These are phyloP conservation scores for Hypotaenidia okinawae DNA, from an alignment of 2,797 vertebrate genomes.

Conservation along the genomic window DNA sequence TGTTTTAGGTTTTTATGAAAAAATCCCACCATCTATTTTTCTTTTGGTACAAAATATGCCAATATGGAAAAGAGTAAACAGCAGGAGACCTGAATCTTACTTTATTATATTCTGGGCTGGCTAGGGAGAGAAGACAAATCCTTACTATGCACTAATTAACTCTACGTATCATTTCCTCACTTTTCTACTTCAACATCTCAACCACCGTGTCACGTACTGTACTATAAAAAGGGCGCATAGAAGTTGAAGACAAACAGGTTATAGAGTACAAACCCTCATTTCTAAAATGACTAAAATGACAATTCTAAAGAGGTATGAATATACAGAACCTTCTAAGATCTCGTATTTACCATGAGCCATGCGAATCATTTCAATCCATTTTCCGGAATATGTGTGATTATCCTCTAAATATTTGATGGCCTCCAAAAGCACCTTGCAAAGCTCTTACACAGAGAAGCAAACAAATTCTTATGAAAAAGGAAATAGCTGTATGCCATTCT, in stretches of 20 bases:
- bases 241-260: conserved; percentile 43
- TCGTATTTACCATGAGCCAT: conserved; percentile 27
- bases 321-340: conserved; percentile 38
- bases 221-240: conserved; percentile 47
- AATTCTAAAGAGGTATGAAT: conserved; percentile 35
- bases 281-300: conserved; percentile 53
- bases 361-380: not conserved
- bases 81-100: conserved; percentile 27
- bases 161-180: conserved; percentile 39
- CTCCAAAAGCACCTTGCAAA: conserved; percentile 30
- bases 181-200: conserved; percentile 60
- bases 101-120: conserved; percentile 28
- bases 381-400: conserved; percentile 10
- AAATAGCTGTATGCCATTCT: not conserved
- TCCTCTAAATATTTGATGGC: not conserved
- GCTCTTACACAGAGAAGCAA: conserved; percentile 28
- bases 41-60: not conserved
- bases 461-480: not conserved
- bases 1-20: not conserved
- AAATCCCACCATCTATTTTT: not conserved
- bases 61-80: conserved; percentile 23
- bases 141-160: conserved; percentile 44
- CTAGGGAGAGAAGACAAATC: conserved; percentile 35
- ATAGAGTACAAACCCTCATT: conserved; percentile 48
- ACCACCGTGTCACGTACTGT: conserved; percentile 14